These are phyloP conservation scores for Tenodera sinensis DNA, from an alignment of 2,888 invertebrate genomes.

Conservation along the genomic window DNA sequence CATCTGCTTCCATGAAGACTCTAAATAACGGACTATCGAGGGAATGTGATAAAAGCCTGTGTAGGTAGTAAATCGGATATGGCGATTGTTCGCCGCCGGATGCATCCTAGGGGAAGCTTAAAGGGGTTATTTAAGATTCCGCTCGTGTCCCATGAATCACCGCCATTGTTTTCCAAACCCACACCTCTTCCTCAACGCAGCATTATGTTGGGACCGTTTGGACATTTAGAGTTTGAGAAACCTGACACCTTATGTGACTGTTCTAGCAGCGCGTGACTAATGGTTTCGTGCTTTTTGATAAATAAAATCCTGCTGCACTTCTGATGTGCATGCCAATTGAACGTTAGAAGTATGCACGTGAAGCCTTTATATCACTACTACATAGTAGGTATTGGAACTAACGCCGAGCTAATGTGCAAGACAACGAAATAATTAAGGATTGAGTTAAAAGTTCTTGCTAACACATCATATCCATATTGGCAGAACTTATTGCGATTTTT, in stretches of 20 bases:
- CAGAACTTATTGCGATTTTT: too few relatives aligned
- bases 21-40: neutral
- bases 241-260: neutral
- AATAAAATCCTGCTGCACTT: too few relatives aligned
- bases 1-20: neutral
- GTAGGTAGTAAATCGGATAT: neutral
- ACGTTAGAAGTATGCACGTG: too few relatives aligned
- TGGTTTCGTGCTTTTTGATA: neutral
- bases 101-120: neutral
- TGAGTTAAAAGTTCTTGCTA: too few relatives aligned
- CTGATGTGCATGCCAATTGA: too few relatives aligned
- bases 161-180: neutral
- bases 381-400: too few relatives aligned
- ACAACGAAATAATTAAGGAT: too few relatives aligned
- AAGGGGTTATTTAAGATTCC: neutral
- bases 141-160: neutral
- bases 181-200: neutral
- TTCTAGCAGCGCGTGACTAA: neutral
- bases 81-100: neutral
- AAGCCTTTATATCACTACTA: too few relatives aligned
- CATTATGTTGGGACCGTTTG: neutral
- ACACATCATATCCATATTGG: too few relatives aligned
- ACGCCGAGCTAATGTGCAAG: too few relatives aligned
- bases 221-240: neutral
- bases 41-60: neutral